Evolutionary conservation across 92 coral and sea anemone genomes (phyloP), one percentile per base, ranked within the genome.

Genomic region (Epizoanthus fatuus): DNA sequence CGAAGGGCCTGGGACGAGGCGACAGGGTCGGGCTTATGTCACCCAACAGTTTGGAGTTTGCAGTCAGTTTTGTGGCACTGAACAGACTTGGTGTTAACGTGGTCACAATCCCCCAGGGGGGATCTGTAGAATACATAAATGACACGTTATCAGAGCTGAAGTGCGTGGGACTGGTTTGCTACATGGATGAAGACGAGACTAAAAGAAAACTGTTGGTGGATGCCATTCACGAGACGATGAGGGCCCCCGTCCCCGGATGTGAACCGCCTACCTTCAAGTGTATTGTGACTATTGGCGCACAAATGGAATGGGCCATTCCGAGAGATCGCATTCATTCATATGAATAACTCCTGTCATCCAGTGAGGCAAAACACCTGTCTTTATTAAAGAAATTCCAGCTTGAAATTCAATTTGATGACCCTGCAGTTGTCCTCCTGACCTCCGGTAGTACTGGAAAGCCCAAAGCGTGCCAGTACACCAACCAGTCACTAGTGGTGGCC

Each of bases 1-100:
- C 67, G 52, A 68, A 59, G 15, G 93, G 89, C 56, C 86, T 85
- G 83, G 81, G 39, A 25, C 86, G 75, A 57, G 93, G 93, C 10
- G 89, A 89, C 20, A 79, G 71, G 45, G 93, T 79, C 35, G 72
- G 81, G n/a, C 32, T 79, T 5, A 45, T 89, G 72, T 49, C 79
- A 4, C 89, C 93, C 10, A 59, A 64, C 7, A n/a, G 78, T 75
- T 12, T 84, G 17, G 93, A 89, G 81, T 84, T 78, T 53, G 59
- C 67, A 22, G 17, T 89, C 22, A 47, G 74, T 29, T 76, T 84
- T 80, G 78, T 89, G 83, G 92, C 93, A 7, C 68, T 89, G 17
- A 79, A 77, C 75, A 60, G 93, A 63, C 35, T 89, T 60, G 93
- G 93, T 19, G 83, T 67, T 52, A 78, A 58, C 53, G 85, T 75